Evolutionary conservation across 2,888 invertebrate species (phyloP), one percentile per base, ranked within the genome.

Genomic region (Tetragnatha montana): DNA sequence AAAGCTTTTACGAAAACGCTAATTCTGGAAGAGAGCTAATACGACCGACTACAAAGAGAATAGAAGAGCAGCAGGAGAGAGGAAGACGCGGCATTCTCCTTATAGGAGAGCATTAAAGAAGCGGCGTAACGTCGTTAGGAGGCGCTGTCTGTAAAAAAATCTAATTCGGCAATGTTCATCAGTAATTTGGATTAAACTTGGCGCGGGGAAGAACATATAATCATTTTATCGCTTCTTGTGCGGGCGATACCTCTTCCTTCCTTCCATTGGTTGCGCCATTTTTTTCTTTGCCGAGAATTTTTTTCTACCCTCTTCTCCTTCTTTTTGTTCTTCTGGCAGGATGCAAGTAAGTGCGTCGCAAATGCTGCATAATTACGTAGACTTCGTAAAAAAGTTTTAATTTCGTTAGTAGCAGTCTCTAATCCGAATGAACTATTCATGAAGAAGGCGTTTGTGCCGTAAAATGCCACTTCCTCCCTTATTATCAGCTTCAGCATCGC

Each of bases 181-280:
- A 90, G 89, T 90, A 90, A 90, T 90, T 90, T 90, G 89, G 89
- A 90, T 90, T 90, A 90, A 90, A 90, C 89, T 87, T 82, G 89
- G 89, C 87, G 87, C 89, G 74, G 79, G 86, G 87, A 90, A 82
- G 89, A 90, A 90, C 86, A 79, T 79, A 85, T 89, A 90, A 90
- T 90, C 89, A 90, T 90, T 90, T 90, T 90, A 90, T 81, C 89
- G 89, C 89, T 90, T 90, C 89, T 90, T 80, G 60, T 90, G 87
- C 89, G 73, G 81, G 69, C 89, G 89, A 89, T 89, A 89, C 89
- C 89, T 89, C 80, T 86, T 86, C 86, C 80, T 86, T 83, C 74
- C 71, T 84, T 85, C 89, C 69, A 89, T 89, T 81, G 81, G 85
- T 81, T 89, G 76, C 80, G 89, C 84, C 85, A 81, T 89, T 85